A percentile compares a stretch with the other conserved stretches of the same genome.
phyloP scores from a whole-genome alignment of 1,140 invertebrate genomes.

The Aphidius ervi region DNA sequence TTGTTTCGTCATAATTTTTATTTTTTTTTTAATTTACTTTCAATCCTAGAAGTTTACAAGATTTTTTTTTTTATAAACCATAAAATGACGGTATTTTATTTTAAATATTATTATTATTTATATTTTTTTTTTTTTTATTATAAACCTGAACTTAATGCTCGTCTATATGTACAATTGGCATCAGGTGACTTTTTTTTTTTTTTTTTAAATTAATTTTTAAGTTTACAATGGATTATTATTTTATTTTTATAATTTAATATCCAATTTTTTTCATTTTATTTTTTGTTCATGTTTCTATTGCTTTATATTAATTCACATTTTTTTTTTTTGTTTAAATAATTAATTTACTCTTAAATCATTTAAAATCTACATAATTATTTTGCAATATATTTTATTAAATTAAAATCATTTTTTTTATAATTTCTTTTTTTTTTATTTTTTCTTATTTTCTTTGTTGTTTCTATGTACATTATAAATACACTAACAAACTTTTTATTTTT shows the following conservation, averaged over 20 bases:
- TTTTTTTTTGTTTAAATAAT: neutral
- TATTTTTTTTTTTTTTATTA: neutral
- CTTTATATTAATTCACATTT: conserved; percentile 20
- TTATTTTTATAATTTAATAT: neutral
- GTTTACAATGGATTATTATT: neutral
- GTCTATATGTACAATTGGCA: no score
- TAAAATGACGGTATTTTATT: neutral
- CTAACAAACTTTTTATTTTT: conserved; percentile 18
- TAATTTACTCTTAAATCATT: neutral
- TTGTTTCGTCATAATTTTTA: conserved; percentile 1
- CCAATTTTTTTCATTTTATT: neutral
- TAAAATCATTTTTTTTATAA: conserved; percentile 6
- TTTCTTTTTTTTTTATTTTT: neutral
- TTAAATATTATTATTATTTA: neutral
- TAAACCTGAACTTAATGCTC: no score
- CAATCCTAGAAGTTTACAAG: neutral
- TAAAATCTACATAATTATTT: no score
- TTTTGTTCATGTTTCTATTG: conserved; percentile 16
- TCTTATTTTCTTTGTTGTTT: conserved; percentile 22
- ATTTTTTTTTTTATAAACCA: no score
- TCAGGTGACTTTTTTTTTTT: neutral
- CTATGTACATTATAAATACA: conserved; percentile 54
- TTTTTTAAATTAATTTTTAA: neutral
- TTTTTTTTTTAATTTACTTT: neutral
- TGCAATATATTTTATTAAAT: no score